Percentiles rank a stretch among this genome's conserved stretches.
Conservation (phyloP, 2,113 vertebrate species). For the Junco hyemalis region DNA sequence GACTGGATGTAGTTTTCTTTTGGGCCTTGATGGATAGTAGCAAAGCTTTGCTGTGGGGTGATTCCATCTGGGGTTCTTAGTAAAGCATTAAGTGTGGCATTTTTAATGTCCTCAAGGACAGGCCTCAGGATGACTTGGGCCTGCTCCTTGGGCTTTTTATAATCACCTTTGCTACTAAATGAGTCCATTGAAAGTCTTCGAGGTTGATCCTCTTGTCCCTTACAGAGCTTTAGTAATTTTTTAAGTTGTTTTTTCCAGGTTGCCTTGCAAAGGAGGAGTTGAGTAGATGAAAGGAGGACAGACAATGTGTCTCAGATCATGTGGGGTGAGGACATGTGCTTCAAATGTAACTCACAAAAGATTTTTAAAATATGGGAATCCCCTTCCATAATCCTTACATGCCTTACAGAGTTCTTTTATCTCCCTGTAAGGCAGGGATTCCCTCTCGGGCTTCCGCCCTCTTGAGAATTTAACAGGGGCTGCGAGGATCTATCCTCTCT, state of each 20-base stretch:
- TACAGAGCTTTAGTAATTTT: not conserved
- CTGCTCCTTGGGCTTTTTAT: not conserved
- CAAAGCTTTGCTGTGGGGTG: not conserved
- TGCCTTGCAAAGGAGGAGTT: not conserved
- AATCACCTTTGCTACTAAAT: not conserved
- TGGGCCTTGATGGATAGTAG: not conserved
- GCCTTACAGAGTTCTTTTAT: not conserved
- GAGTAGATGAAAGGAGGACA: not conserved
- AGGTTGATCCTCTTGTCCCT: not conserved
- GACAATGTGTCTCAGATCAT: not conserved
- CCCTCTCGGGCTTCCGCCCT: not conserved
- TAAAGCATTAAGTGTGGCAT: not conserved
- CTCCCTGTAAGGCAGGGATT: not conserved
- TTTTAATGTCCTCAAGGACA: not conserved
- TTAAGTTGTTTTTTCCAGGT: not conserved
- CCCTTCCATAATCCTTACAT: not conserved
- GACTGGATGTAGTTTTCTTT: not conserved
- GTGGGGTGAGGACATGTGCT: not conserved
- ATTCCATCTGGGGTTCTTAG: not conserved
- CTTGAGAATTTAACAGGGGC: not conserved
- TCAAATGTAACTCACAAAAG: not conserved
- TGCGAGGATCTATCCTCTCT: not conserved
- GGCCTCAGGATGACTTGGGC: not conserved
- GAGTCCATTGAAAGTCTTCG: not conserved
- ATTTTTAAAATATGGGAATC: not conserved